Percentiles rank a stretch among this genome's conserved stretches.
These are phyloP conservation scores for Metalampra italica DNA, from an alignment of 2,888 invertebrate species.

Conservation along the genomic window DNA sequence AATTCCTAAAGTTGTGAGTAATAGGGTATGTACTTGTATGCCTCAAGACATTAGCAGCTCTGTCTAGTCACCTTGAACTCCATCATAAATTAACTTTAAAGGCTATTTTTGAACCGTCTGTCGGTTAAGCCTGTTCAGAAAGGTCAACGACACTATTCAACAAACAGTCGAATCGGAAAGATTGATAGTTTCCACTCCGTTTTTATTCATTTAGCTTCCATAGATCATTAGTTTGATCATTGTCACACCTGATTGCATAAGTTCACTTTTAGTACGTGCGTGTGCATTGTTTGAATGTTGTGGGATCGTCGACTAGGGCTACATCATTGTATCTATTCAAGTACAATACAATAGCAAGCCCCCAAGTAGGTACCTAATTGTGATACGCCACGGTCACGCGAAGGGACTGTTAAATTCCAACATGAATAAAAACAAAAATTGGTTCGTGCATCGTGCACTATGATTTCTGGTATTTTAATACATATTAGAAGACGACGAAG, in stretches of 20 bases:
- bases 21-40: slow-evolving; percentile 5
- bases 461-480: too few relatives aligned
- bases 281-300: slow-evolving; percentile 46
- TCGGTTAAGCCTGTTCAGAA: slow-evolving; percentile 21
- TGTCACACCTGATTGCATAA: slow-evolving; percentile 19
- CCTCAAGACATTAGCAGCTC: slow-evolving; percentile 25
- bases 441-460: too few relatives aligned
- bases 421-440: slow-evolving; percentile 9
- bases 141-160: slow-evolving; percentile 24
- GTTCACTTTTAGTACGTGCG: slow-evolving; percentile 26
- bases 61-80: slow-evolving; percentile 60
- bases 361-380: slow-evolving; percentile 38
- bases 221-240: background rate
- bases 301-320: slow-evolving; percentile 47
- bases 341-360: slow-evolving; percentile 47
- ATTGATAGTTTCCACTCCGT: background rate
- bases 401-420: slow-evolving; percentile 25
- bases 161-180: background rate
- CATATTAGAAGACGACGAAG: too few relatives aligned
- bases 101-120: slow-evolving; percentile 34
- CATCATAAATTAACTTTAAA: slow-evolving; percentile 41
- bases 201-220: slow-evolving; percentile 8
- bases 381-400: slow-evolving; percentile 50
- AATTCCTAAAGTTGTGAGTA: slow-evolving; percentile 12
- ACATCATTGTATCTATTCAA: slow-evolving; percentile 49